Evolutionary conservation across 2,888 invertebrate species (phyloP).

Genomic region (Catonia carolina): DNA sequence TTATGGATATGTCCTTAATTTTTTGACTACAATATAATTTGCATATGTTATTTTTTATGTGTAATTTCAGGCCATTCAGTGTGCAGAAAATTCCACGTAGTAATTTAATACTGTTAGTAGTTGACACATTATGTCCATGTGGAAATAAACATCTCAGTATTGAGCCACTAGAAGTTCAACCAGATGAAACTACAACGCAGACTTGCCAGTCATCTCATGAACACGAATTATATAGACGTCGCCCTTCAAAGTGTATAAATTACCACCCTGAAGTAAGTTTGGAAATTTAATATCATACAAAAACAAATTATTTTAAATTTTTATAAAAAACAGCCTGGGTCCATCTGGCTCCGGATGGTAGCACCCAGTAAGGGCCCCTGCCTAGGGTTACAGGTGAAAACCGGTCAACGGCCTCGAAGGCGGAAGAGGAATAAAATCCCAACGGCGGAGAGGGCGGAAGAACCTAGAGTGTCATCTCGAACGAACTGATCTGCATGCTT

Average conservation of each 20-base stretch:
- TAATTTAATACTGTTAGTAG: conserved; percentile 79
- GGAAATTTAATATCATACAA: not conserved
- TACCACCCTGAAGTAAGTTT: conserved; percentile 72
- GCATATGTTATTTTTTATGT: too few relatives aligned
- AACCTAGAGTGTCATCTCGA: too few relatives aligned
- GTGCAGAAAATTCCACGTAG: conserved; percentile 87
- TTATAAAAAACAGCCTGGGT: not conserved
- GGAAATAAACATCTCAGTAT: conserved; percentile 81
- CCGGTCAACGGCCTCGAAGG: too few relatives aligned
- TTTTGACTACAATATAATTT: too few relatives aligned
- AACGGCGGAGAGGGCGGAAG: too few relatives aligned
- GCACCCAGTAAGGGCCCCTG: too few relatives aligned
- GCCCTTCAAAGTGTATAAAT: conserved; percentile 74
- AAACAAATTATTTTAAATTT: too few relatives aligned
- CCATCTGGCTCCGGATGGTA: too few relatives aligned
- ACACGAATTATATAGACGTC: conserved; percentile 63
- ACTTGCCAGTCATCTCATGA: conserved; percentile 53
- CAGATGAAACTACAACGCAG: conserved; percentile 39
- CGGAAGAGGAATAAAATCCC: too few relatives aligned
- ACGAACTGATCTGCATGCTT: too few relatives aligned
- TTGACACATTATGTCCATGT: conserved; percentile 82
- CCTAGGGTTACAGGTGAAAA: too few relatives aligned
- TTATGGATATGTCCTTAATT: too few relatives aligned
- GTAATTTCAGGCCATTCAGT: conserved; percentile 67
- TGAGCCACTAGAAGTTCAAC: conserved; percentile 51